Base-by-base conservation (phyloP, 2,113 vertebrate species). In the Toxotes jaculatrix region DNA sequence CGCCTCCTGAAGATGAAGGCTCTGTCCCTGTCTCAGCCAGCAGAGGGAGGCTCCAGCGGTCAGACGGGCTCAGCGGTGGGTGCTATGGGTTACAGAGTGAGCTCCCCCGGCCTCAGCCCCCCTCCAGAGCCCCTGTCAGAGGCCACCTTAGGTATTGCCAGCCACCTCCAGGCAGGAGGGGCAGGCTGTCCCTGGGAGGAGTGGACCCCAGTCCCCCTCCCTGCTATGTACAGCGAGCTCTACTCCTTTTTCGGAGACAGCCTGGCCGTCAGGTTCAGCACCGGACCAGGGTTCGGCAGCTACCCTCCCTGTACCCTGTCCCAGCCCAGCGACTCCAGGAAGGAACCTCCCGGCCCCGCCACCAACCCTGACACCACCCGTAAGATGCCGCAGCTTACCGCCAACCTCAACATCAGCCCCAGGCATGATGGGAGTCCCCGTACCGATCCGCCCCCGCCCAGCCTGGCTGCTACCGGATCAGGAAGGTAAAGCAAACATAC, bases 221-320 rank as follows among this genome's bases (percentile, higher is more conserved):
- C 95, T 0, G 95, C 92, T 67, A 96, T 96, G 93, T 98, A 98
- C 90, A 92, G 93, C 0, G 96, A 98, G 89, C 95, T 98, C 2
- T 98, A 98, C 79, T 95, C 95, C 23, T 98, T 98, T 80, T 98
- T 98, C 2, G 97, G 97, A 0, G 97, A 98, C 93, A 98, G 97
- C 81, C 45, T 98, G 77, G 96, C 97, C 0, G 94, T 96, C 6
- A 93, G 97, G 40, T 98, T 98, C 0, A 97, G 97, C 53, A 98
- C 97, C 0, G 97, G 96, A 0, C 94, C 94, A 0, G 94, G 93
- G 9, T 88, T 61, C 17, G 90, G 86, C 55, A 60, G 85, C 64
- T 16, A 78, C 86, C n/a, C 86, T 0, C 70, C 82, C 51, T 74
- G 83, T 6, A 16, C 73, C 1, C 79, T 84, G 0, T 14, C 89